Evolutionary conservation across 2,797 vertebrate species (phyloP), one percentile per base, ranked within the genome.

Genomic region (Onychomys leucogaster): DNA sequence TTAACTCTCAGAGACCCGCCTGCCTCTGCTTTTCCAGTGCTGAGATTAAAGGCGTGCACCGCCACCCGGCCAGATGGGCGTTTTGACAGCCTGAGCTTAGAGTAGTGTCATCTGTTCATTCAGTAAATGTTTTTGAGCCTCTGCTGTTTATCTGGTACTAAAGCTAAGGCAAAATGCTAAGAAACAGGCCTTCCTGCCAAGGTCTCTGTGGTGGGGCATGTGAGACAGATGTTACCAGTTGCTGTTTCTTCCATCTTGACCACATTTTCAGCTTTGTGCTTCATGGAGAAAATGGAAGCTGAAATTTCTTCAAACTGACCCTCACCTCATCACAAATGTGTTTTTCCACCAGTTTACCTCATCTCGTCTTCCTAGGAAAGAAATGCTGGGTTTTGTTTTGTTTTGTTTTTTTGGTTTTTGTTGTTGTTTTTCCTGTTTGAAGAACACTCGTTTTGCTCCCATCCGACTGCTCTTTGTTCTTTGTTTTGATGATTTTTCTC

Each of bases 281-380:
- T 95, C 12, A 78, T 41, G 63, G 41, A 90, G 59, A 88, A 89
- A 92, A 94, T 12, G 8, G 81, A 94, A 95, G 52, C 19, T 29
- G 84, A 25, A 16, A 97, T 90, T 89, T 91, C 71, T 80, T 94
- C 67, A 87, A 67, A 93, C 25, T 93, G 86, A 49, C n/a, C 32
- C 93, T 10, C 77, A n/a, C 27, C 77, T 49, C 41, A 32, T 49
- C 76, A 46, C 9, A 75, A 90, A 84, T 7, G 80, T 34, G 2
- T 67, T 10, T 95, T 78, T 52, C 92, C 76, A 93, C 75, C 41
- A 96, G 0, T 82, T 69, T 90, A 75, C 52, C 34, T 21, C 13
- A 19, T 27, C 63, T 46, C 27, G 59, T 55, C 52, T 94, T 90
- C 29, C 67, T 84, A 75, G 71, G 37, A 89, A 55, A 82, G 63